phyloP scores from a whole-genome alignment of 2,113 vertebrate species.

The Malaclemys terrapin region DNA sequence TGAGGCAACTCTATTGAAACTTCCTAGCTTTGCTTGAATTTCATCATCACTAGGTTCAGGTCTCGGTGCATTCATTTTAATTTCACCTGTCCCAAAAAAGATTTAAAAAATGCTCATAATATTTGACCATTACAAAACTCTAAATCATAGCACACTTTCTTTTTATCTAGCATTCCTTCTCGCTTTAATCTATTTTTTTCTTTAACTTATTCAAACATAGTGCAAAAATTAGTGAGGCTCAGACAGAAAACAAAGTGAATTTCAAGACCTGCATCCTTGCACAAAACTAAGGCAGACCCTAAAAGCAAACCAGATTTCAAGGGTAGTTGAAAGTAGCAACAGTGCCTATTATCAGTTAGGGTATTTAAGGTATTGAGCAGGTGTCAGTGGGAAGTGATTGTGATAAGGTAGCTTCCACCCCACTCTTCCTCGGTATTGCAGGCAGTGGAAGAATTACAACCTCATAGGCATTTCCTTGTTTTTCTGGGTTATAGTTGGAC shows the following conservation, averaged over 20 bases:
- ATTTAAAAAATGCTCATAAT: not conserved
- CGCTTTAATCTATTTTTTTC: not conserved
- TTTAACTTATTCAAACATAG: not conserved
- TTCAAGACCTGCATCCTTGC: not conserved
- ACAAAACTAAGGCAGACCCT: not conserved
- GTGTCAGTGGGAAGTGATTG: not conserved
- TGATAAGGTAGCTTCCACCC: not conserved
- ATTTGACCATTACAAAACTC: not conserved
- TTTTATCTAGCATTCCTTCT: not conserved
- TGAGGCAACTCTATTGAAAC: conserved; percentile 72
- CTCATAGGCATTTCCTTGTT: not conserved
- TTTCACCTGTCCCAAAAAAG: conserved; percentile 53
- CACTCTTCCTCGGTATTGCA: not conserved
- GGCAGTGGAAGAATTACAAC: not conserved
- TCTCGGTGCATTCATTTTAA: conserved; percentile 72
- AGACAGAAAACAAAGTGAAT: not conserved
- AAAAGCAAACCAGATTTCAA: not conserved
- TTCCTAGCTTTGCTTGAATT: conserved; percentile 48
- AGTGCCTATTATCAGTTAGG: not conserved
- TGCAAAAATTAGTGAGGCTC: not conserved
- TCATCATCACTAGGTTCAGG: conserved; percentile 55
- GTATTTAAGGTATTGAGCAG: not conserved
- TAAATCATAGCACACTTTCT: not conserved
- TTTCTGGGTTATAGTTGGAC: not conserved
- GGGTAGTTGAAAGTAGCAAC: not conserved